phyloP scores from a whole-genome alignment of 2,797 vertebrate genomes.

The Sebastes matsubarae region DNA sequence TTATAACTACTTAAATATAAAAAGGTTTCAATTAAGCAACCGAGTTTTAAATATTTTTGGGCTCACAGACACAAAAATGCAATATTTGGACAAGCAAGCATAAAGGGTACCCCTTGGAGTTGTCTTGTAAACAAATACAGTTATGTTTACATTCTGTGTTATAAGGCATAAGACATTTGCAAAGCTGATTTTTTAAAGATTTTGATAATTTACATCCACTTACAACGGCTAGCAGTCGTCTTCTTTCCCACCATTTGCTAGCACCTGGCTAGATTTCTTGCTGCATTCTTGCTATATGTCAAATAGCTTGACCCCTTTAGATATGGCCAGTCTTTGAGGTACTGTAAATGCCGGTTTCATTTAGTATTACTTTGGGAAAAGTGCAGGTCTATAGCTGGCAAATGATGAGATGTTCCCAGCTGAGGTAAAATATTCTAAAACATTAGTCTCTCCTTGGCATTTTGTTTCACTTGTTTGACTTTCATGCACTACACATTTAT shows the following conservation, averaged over 20 bases:
- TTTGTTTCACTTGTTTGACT: not conserved
- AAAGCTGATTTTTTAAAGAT: not conserved
- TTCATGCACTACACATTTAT: not conserved
- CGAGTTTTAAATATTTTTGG: not conserved
- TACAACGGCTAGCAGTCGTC: not conserved
- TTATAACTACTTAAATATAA: not conserved
- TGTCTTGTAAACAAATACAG: not conserved
- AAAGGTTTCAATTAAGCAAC: not conserved
- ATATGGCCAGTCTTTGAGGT: not conserved
- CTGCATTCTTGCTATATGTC: not conserved
- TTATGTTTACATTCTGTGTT: not conserved
- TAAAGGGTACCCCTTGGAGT: not conserved
- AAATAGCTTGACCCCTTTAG: not conserved
- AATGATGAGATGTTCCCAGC: not conserved
- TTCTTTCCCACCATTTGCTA: not conserved
- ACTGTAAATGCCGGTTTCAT: not conserved
- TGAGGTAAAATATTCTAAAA: not conserved
- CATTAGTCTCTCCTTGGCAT: not conserved
- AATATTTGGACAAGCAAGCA: not conserved
- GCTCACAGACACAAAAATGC: not conserved
- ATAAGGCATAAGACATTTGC: not conserved
- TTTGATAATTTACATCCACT: not conserved
- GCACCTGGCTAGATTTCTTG: not conserved
- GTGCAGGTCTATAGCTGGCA: not conserved
- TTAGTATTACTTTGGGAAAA: not conserved